phyloP scores from a whole-genome alignment of 1,140 invertebrate genomes.

The Papilio polyxenes region DNA sequence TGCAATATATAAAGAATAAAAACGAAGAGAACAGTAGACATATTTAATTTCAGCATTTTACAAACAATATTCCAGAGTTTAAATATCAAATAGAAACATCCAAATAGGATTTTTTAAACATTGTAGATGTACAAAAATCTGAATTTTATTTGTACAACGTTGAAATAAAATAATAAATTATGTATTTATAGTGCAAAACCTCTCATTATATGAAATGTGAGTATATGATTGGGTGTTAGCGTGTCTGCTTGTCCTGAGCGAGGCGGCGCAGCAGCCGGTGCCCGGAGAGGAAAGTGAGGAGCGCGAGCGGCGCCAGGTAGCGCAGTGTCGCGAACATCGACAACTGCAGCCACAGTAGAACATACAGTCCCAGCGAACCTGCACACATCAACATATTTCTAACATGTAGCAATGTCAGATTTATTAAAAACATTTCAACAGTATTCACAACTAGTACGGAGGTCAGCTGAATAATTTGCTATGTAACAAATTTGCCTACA shows the following conservation, averaged over 20 bases:
- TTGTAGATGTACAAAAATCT: background rate
- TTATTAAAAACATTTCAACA: no score
- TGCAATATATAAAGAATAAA: conserved; percentile 15
- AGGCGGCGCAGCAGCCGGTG: conserved; percentile 88
- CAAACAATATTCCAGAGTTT: background rate
- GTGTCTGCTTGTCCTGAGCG: conserved; percentile 56
- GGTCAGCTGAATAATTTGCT: no score
- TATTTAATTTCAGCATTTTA: background rate
- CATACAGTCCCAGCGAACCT: conserved; percentile 93
- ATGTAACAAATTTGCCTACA: no score
- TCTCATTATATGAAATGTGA: no score
- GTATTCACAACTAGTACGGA: no score
- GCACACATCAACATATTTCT: conserved; percentile 39
- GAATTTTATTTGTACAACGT: background rate
- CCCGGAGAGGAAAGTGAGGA: conserved; percentile 95
- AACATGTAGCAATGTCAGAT: no score
- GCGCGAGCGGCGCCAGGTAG: conserved; percentile 90
- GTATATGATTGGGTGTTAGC: conserved; percentile 32
- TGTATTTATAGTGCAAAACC: background rate
- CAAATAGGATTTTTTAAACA: no score
- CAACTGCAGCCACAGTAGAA: conserved; percentile 93
- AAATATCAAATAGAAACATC: no score
- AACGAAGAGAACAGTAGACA: background rate
- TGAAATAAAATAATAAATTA: background rate
- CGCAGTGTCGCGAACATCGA: conserved; percentile 98